phyloP scores from a whole-genome alignment of 1,140 invertebrate genomes.

The Drosophila ironensis region DNA sequence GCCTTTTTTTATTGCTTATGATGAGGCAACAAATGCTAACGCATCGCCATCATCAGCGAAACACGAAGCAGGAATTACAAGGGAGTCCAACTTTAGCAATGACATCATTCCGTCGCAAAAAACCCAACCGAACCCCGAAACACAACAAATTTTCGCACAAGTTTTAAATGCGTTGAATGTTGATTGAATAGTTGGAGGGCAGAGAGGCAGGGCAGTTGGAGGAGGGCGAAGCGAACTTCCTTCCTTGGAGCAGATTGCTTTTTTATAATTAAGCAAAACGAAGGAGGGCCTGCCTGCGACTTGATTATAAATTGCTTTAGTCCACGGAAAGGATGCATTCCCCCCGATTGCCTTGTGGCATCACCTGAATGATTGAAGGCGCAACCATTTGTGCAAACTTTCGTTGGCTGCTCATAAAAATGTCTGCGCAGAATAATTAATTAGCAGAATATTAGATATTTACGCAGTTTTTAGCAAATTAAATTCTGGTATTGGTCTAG shows the following conservation, averaged over 20 bases:
- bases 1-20: conserved; percentile 52
- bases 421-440: too few relatives aligned
- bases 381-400: too few relatives aligned
- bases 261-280: conserved; percentile 46
- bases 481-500: too few relatives aligned
- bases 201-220: neutral
- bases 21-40: conserved; percentile 40
- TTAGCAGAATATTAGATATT: too few relatives aligned
- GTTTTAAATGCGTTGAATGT: conserved; percentile 51
- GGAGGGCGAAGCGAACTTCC: neutral
- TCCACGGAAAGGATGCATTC: conserved; percentile 45
- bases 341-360: conserved; percentile 30
- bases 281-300: conserved; percentile 14
- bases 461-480: too few relatives aligned
- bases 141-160: conserved; percentile 15
- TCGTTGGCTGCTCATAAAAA: too few relatives aligned
- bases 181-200: conserved; percentile 43
- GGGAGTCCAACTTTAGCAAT: conserved; percentile 51
- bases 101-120: conserved; percentile 50
- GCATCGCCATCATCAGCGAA: conserved; percentile 27
- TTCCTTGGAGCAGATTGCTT: conserved; percentile 5
- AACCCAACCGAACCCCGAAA: conserved; percentile 1
- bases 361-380: conserved; percentile 33
- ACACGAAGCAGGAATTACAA: conserved; percentile 49
- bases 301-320: conserved; percentile 38